Percentiles rank a stretch among this genome's conserved stretches.
Conservation (phyloP, 2,888 invertebrate genomes). For the Dynastes hyllus region DNA sequence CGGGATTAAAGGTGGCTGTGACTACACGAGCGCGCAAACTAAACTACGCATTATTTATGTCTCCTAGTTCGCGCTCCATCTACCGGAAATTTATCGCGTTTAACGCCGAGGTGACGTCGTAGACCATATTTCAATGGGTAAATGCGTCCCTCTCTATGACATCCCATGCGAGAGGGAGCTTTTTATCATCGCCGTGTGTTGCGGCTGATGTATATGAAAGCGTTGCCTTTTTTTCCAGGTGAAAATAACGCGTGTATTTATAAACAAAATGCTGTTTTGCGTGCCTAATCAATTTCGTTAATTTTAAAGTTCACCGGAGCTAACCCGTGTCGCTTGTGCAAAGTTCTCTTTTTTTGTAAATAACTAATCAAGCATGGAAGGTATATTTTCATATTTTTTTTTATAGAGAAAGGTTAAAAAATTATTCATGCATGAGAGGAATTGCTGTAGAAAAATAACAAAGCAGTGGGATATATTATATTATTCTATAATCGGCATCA, state of each 20-base stretch:
- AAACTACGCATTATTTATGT: conserved; percentile 4
- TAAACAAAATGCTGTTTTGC: not conserved
- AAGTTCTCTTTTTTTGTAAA: too few relatives aligned
- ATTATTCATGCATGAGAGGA: too few relatives aligned
- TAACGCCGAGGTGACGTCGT: conserved; percentile 1
- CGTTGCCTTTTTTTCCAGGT: not conserved
- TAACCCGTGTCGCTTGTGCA: not conserved
- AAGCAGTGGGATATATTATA: too few relatives aligned
- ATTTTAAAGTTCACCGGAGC: not conserved
- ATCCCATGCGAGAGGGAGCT: not conserved
- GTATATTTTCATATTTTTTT: too few relatives aligned
- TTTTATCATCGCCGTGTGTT: not conserved
- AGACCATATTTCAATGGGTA: not conserved
- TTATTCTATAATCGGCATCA: too few relatives aligned
- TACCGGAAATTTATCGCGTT: conserved; percentile 22
- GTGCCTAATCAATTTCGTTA: not conserved
- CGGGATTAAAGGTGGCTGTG: conserved; percentile 1
- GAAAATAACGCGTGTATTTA: not conserved
- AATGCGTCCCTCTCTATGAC: not conserved
- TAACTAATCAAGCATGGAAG: too few relatives aligned
- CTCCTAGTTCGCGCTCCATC: conserved; percentile 15
- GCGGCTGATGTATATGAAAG: too few relatives aligned
- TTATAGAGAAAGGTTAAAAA: too few relatives aligned
- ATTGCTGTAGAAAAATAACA: too few relatives aligned
- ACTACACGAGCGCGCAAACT: not conserved